Conservation (phyloP, 2,888 invertebrate genomes). For the Pollenia angustigena region DNA sequence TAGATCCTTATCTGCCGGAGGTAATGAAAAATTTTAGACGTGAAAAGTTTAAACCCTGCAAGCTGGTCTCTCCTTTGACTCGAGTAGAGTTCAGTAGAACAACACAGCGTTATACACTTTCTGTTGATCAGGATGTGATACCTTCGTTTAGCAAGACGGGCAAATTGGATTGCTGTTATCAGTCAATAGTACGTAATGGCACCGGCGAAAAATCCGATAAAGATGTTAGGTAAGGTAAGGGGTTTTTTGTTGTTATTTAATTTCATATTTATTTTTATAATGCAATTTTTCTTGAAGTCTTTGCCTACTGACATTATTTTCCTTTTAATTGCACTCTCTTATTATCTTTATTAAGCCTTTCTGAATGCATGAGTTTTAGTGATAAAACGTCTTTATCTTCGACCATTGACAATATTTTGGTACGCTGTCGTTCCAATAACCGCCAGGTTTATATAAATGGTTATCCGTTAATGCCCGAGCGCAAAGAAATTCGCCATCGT, state of each 20-base stretch:
- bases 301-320: not conserved
- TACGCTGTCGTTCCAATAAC: constrained; percentile 84
- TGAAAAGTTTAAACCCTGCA: constrained; percentile 86
- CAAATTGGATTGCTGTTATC: constrained; percentile 81
- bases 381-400: constrained; percentile 80
- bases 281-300: not conserved
- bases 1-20: constrained; percentile 86
- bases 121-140: constrained; percentile 78
- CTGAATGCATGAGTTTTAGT: constrained; percentile 84
- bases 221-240: constrained; percentile 77
- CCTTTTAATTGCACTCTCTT: not conserved
- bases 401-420: constrained; percentile 85
- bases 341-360: constrained; percentile 74
- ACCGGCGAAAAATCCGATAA: constrained; percentile 78
- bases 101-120: constrained; percentile 78
- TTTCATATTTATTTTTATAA: not conserved
- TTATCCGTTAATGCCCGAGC: constrained; percentile 86
- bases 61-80: constrained; percentile 81
- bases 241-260: constrained; percentile 26
- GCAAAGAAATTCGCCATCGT: constrained; percentile 85
- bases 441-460: constrained; percentile 83
- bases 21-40: constrained; percentile 85
- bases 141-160: constrained; percentile 76
- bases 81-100: constrained; percentile 77
- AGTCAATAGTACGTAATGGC: constrained; percentile 79